These are phyloP conservation scores for Aphidoletes aphidimyza DNA, from an alignment of 2,888 invertebrate species.

Conservation along the genomic window DNA sequence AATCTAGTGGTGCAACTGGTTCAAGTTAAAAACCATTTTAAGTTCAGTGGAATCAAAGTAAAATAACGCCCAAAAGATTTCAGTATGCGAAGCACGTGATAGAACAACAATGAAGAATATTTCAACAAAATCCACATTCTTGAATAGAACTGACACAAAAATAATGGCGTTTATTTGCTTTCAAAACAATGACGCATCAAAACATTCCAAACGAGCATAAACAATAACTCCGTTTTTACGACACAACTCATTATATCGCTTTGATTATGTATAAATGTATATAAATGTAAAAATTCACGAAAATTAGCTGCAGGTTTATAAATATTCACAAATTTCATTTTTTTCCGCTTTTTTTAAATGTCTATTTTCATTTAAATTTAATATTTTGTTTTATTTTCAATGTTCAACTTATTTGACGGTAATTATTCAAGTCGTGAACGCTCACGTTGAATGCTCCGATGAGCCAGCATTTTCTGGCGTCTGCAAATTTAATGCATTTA, in stretches of 20 bases:
- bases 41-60: not conserved
- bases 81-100: no score
- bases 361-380: not conserved
- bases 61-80: not conserved
- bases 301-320: slow-evolving; percentile 9
- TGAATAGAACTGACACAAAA: not conserved
- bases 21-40: not conserved
- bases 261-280: not conserved
- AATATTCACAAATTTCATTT: not conserved
- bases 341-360: not conserved
- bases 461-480: no score
- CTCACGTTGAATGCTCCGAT: no score
- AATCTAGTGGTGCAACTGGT: not conserved
- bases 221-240: not conserved
- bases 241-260: not conserved
- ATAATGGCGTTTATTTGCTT: not conserved
- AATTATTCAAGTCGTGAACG: no score
- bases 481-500: no score
- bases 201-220: not conserved
- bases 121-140: no score
- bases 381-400: no score
- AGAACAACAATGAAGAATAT: not conserved
- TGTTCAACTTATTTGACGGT: no score
- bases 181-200: not conserved
- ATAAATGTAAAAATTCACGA: not conserved